Percentiles rank a stretch among this genome's conserved stretches.
Evolutionary conservation across 2,113 vertebrate genomes (phyloP).

Genomic region (Cyanistes caeruleus): DNA sequence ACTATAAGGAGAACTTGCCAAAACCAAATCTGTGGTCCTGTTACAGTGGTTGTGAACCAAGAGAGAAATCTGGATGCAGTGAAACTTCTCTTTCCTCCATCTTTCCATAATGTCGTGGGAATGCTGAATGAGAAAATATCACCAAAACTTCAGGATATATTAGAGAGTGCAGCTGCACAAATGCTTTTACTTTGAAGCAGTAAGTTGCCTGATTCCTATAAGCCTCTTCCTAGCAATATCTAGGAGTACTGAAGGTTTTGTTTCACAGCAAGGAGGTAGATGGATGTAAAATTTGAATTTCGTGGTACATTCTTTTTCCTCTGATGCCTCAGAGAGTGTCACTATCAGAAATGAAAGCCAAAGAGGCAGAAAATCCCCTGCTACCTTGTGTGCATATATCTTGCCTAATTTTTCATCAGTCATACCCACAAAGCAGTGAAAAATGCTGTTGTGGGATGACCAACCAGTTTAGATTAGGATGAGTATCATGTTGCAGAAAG

Average conservation of each 20-base stretch:
- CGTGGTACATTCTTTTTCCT: background rate
- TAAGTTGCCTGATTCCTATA: background rate
- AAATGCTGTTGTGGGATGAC: rapidly evolving
- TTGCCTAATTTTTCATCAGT: background rate
- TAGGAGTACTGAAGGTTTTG: background rate
- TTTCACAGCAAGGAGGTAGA: background rate
- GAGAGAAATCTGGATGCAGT: background rate
- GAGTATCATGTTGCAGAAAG: background rate
- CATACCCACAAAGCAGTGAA: background rate
- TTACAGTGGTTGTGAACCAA: background rate
- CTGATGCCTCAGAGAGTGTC: background rate
- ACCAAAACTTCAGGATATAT: background rate
- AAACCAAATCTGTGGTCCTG: background rate
- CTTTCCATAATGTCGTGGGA: background rate
- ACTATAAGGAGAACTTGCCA: background rate
- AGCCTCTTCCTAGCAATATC: background rate
- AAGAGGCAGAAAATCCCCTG: background rate
- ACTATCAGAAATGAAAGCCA: background rate
- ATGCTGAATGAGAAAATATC: rapidly evolving
- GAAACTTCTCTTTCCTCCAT: background rate
- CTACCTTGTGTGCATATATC: background rate
- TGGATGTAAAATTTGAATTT: background rate
- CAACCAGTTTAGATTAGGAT: background rate
- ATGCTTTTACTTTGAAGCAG: background rate
- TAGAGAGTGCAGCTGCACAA: background rate